Percentiles rank a stretch among this genome's conserved stretches.
Evolutionary conservation across 2,113 vertebrate species (phyloP).

Genomic region (Etheostoma cragini): DNA sequence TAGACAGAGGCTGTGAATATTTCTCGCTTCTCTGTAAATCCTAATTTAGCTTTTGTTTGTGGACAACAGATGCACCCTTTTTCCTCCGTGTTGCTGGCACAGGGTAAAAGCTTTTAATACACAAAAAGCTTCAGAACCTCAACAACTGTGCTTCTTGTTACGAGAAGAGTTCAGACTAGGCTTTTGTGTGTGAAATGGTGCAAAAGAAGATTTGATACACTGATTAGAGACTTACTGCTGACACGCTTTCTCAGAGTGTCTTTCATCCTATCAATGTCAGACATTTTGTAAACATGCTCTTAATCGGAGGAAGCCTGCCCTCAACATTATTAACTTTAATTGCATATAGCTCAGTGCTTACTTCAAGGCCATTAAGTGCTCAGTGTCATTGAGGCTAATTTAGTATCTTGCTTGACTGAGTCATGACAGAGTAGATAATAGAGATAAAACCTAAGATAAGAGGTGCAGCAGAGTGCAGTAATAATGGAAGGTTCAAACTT

Average conservation of each 20-base stretch:
- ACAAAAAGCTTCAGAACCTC: constrained; percentile 34
- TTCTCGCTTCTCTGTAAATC: constrained; percentile 35
- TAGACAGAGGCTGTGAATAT: constrained; percentile 16
- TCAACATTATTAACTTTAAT: constrained; percentile 51
- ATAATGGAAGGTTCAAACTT: not conserved
- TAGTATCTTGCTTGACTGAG: constrained; percentile 25
- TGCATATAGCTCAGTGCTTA: constrained; percentile 22
- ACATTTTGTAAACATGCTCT: constrained; percentile 54
- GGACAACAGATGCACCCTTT: constrained; percentile 22
- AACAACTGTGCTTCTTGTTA: constrained; percentile 30
- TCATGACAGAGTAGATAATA: constrained; percentile 16
- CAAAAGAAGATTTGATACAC: constrained; percentile 29
- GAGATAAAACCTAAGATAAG: not conserved
- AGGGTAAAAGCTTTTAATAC: constrained; percentile 38
- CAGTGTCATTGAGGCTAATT: constrained; percentile 37
- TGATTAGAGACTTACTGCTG: constrained; percentile 38
- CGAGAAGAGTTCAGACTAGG: constrained; percentile 22
- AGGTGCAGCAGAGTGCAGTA: not conserved
- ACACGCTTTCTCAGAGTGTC: constrained; percentile 21
- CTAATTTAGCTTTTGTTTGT: constrained; percentile 44
- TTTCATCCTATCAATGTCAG: constrained; percentile 33
- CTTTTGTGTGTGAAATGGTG: constrained; percentile 25
- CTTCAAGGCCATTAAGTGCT: constrained; percentile 47
- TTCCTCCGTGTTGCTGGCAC: constrained; percentile 6
- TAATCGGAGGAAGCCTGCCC: constrained; percentile 34